Base-by-base conservation (phyloP, 1,140 invertebrate genomes). In the Nasonia longicornis region DNA sequence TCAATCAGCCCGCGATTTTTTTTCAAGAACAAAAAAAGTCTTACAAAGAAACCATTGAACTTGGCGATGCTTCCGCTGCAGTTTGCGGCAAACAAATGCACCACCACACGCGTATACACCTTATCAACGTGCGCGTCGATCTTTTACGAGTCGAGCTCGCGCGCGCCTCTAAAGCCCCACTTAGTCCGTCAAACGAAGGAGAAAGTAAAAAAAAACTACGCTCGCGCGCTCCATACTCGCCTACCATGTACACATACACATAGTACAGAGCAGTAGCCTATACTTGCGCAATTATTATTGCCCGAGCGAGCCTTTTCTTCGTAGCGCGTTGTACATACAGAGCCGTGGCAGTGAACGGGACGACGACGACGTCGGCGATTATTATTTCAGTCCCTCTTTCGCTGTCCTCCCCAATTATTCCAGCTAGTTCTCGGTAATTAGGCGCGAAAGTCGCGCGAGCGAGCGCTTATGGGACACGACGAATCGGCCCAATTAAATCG, bases 211-310 rank as follows among this genome's bases (percentile, higher is more conserved):
- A 66, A 66, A 66, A 66, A 26, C 63, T 14, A 16, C 48, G 1
- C 48, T 52, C 2, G n/a, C 63, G 20, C 63, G 16, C 31, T n/a
- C 63, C n/a, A 64, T n/a, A 3, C 63, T 4, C 10, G 4, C 8
- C 4, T 48, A 48, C 45, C 14, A 10, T 48, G 8, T 10, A 48
- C 45, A 48, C 14, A 14, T 10, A 48, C 10, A 12, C 10, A 52
- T 20, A 16, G 12, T 4, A 52, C 14, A 20, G 12, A 52, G 48
- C 16, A 52, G 48, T 52, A 52, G 48, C 14, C 48, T 52, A 14
- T 52, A 52, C 63, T 22, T 26, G 63, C 63, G 63, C 63, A 66
- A 66, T 66, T 66, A 66, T 66, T 26, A 66, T 66, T n/a, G 63
- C 48, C 48, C 63, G 63, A 66, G 63, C 26, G 63, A 66, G 63